Evolutionary conservation across 1,140 invertebrate species (phyloP), one percentile per base, ranked within the genome.

Genomic region (Steinernema khuongi): DNA sequence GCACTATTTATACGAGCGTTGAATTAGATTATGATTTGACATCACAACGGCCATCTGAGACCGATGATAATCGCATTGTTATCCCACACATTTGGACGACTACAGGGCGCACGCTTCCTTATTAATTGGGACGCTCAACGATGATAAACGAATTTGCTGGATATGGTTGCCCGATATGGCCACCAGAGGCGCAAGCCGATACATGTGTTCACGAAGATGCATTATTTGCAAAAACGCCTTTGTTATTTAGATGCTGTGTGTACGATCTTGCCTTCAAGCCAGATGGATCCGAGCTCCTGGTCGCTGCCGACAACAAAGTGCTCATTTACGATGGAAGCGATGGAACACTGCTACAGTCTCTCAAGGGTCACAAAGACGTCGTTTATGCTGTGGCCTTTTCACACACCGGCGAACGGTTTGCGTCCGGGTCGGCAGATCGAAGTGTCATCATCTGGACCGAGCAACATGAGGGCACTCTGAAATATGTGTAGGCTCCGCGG

Each of bases 391-490:
- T 98, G 0, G 90, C 90, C 32, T 99, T 96, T 87, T 91, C 94
- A 1, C 91, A 89, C 80, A 95, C 98, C 90, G 96, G 96, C 0
- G 94, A 95, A 85, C 90, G 92, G 80, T 98, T 98, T 90, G 96
- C 96, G 1, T 97, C 94, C 69, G 96, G 96, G 18, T 91, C 93
- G 81, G 92, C 93, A 2, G 96, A 99, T 86, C 97, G 97, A 88
- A 92, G 91, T 87, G 95, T 99, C 50, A 98, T 99, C 72, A 94
- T 99, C 77, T 99, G 96, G 96, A 96, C 92, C 18, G 91, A 91
- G 36, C 95, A 96, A 87, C 88, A 98, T 76, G 95, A 98, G 89
- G 96, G 94, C 30, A 90, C 96, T 80, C 88, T 98, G 11, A 97
- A 97, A 89, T 99, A 97, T 87, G 92, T 92, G 93, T 96, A 89